Percentiles rank a stretch among this genome's conserved stretches.
phyloP scores from a whole-genome alignment of 2,113 vertebrate genomes.

The Balaeniceps rex region DNA sequence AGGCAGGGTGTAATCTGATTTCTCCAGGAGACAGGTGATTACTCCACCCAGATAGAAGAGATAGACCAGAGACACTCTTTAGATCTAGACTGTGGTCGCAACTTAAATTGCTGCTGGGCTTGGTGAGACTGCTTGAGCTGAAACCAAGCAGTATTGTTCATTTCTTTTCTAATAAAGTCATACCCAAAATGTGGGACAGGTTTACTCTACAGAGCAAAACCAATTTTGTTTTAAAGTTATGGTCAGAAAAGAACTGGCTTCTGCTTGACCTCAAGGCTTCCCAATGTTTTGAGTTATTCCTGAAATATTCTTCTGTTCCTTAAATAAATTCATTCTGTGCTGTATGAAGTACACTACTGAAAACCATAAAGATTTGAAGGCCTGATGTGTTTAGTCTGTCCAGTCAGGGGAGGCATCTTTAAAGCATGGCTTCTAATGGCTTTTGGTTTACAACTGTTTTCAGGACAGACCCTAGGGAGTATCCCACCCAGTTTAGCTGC shows the following conservation, averaged over 20 bases:
- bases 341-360: background rate
- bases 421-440: background rate
- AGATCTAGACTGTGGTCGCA: slow-evolving; percentile 31
- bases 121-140: background rate
- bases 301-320: background rate
- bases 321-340: background rate
- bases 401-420: background rate
- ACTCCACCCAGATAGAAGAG: background rate
- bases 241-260: background rate
- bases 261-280: background rate
- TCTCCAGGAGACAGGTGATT: slow-evolving; percentile 2
- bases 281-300: background rate
- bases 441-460: background rate
- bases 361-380: background rate
- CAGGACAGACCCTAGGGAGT: background rate
- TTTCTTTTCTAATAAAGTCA: slow-evolving; percentile 18
- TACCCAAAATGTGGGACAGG: background rate
- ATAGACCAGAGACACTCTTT: background rate
- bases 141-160: background rate
- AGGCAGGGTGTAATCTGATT: background rate
- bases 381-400: background rate
- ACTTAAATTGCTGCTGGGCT: slow-evolving; percentile 14
- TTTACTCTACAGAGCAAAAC: background rate
- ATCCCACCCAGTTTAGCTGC: background rate
- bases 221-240: background rate